Evolutionary conservation across 2,797 vertebrate genomes (phyloP), one percentile per base, ranked within the genome.

Genomic region (Neosalanx taihuensis): DNA sequence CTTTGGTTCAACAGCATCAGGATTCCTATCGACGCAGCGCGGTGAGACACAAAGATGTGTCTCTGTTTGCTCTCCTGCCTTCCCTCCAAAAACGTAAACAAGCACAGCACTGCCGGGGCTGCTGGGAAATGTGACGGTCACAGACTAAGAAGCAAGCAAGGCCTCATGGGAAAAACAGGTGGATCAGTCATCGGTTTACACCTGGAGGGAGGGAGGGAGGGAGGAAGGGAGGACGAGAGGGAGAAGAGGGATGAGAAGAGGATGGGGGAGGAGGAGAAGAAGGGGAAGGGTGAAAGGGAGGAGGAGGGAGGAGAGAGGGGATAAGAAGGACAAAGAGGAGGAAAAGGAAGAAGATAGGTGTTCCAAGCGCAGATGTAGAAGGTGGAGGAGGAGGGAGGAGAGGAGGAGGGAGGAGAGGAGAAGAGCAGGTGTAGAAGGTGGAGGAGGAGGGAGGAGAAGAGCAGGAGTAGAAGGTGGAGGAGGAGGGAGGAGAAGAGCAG

Each of bases 81-180:
- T 49, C 20, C 66, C 53, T 2, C 13, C 15, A 6, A 3, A 35
- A 30, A 33, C 49, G 61, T 23, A 86, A 82, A 84, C 83, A 88
- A 85, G 85, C 78, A 87, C 85, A 87, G 83, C 77, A 79, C 85
- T 83, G 85, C 73, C 75, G 78, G 84, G 86, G 85, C 86, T 84
- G 80, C 83, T 80, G 83, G 84, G 80, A 80, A 83, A 87, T 80
- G 78, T 82, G 84, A 78, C 83, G 75, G 78, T 81, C 80, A 87
- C 84, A 79, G 83, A 70, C 84, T 74, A 61, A 69, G 75, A 84
- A 61, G 71, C 76, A 65, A 56, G 23, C 60, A 69, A 29, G 23
- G 79, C 49, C 68, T 72, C 77, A 81, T 83, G 85, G 84, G 80
- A 72, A 74, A 64, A 73, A 17, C 71, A 81, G 64, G 76, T 30